Conservation (phyloP, 2,888 invertebrate species). For the Ormia ochracea region DNA sequence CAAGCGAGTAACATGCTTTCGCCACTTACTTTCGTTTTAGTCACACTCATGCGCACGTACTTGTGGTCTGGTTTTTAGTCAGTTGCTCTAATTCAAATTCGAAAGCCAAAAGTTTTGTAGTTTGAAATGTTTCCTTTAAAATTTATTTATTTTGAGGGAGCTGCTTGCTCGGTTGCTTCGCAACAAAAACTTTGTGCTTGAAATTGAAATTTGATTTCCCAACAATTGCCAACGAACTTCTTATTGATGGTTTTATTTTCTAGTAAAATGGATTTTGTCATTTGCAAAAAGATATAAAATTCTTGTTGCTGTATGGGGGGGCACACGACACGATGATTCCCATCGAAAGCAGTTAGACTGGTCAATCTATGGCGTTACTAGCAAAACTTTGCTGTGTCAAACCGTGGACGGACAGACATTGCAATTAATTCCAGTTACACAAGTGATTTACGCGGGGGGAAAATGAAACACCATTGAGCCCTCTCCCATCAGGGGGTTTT, state of each 20-base stretch:
- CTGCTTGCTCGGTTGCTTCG: neutral
- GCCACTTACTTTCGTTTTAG: slow-evolving; percentile 19
- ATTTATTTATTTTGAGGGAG: neutral
- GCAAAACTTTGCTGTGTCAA: no score
- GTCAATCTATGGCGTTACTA: no score
- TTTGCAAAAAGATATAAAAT: neutral
- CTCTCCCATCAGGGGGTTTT: no score
- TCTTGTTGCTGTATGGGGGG: no score
- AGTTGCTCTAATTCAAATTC: neutral
- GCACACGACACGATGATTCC: no score
- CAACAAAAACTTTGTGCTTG: neutral
- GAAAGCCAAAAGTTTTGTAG: neutral
- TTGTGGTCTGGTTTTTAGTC: neutral
- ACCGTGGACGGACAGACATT: no score
- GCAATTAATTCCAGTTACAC: no score
- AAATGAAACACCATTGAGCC: no score
- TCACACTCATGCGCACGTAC: neutral
- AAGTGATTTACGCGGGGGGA: no score
- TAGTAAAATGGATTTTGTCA: neutral
- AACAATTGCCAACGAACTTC: neutral
- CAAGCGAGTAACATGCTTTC: slow-evolving; percentile 13
- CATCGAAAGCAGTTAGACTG: no score
- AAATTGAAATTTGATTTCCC: neutral
- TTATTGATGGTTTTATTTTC: neutral
- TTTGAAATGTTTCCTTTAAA: neutral